Base-by-base conservation (phyloP, 2,888 invertebrate genomes). In the Drosophila nr. perissopoda region DNA sequence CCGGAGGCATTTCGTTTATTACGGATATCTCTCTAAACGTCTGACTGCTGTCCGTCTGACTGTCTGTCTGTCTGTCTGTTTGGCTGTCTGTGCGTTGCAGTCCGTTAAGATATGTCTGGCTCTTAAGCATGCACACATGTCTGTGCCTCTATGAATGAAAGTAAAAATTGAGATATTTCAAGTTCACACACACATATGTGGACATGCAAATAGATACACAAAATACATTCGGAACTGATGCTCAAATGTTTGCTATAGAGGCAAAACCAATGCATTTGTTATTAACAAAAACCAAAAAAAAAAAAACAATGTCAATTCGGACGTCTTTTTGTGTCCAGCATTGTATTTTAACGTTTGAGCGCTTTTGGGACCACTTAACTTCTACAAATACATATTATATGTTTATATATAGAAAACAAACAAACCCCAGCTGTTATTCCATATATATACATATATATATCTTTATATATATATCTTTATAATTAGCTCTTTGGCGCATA, bases 161-260 rank as follows among this genome's bases (percentile, higher is more conserved):
- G 88, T 83, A 86, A 87, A 85, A 80, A 85, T 69, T 45, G 86
- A 75, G 83, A 73, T 83, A 85, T 77, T 85, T 83, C 83, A 83
- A 83, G 88, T 87, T 83, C 83, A 83, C 65, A 60, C 52, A 63
- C 63, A 65, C 53, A 45, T 7, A 45, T 25, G 8, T 16, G 45
- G 21, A 16, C 45, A 16, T 25, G 8, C 45, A 45, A 45, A 45
- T 45, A 45, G 21, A 8, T 45, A 25, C 45, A 25, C 7, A 16
- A 25, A 16, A 21, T 45, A 21, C 13, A 45, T 4, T 8, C 4
- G 0, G 21, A 45, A 25, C 7, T 4, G 21, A 25, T 45, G 21
- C 16, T 45, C 21, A 45, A 4, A 16, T 16, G 21, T 25, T 45
- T 13, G 45, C 16, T 25, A 16, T 25, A 16, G 21, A 45, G 45